Evolutionary conservation across 2,113 vertebrate species (phyloP), one percentile per base, ranked within the genome.

Genomic region (Bufo gargarizans): DNA sequence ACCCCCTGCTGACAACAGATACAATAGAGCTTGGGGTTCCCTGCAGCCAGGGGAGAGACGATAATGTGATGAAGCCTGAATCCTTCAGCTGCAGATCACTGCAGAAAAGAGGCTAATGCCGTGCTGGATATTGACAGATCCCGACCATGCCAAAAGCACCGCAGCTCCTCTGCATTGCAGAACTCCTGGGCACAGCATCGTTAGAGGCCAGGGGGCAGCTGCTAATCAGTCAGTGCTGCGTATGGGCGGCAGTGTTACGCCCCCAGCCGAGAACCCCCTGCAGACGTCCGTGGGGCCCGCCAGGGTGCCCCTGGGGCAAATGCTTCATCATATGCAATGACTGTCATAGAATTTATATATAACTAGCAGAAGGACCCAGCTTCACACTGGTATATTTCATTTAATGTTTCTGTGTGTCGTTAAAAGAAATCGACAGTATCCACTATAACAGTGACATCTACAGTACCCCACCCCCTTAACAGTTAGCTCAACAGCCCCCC

Each of bases 141-240:
- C 58, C 9, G 47, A 53, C 53, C 74, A 77, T 77, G 56, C 77
- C 79, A 49, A n/a, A 49, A 65, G 59, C 33, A 14, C 80, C 61
- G 80, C 80, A 82, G 14, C 81, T 67, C 63, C 81, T 83, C 81
- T 83, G 61, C 81, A 83, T 83, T 67, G 81, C 81, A 83, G 81
- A 69, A 22, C 20, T 50, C 61, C 43, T 49, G 45, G 45, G 61
- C 45, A 14, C 19, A 4, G 19, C 61, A n/a, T 47, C 4, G 22
- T 6, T 67, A 20, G 11, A 69, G 56, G 6, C 43, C 45, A 0
- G 43, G 67, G 43, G 43, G 14, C 67, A 43, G 22, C 67, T 33
- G 22, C n/a, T 43, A 33, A 71, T 71, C 8, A 11, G 43, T 43
- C n/a, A 22, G 20, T 72, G 33, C 69, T 74, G 45, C 43, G 61